phyloP scores from a whole-genome alignment of 2,888 invertebrate genomes.

The Ochropleura plecta region DNA sequence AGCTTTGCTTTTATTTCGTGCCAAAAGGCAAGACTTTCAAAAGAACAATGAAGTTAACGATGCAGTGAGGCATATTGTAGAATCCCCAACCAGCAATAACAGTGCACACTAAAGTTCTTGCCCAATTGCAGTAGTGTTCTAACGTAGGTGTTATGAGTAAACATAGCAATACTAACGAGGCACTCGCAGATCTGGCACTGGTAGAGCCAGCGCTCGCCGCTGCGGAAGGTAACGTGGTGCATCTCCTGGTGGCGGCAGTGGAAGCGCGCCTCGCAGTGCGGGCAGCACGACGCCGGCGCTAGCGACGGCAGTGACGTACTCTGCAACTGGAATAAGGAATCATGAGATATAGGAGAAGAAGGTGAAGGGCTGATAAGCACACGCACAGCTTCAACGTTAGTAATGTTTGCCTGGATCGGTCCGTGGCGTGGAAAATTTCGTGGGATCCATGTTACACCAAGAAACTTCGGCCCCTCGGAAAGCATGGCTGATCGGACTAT shows the following conservation, averaged over 20 bases:
- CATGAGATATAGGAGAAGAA: background rate
- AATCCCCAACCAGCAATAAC: background rate
- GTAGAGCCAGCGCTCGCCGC: conserved; percentile 97
- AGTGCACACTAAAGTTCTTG: background rate
- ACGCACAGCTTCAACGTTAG: no score
- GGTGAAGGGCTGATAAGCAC: background rate
- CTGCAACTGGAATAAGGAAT: conserved; percentile 78
- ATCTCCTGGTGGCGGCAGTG: conserved; percentile 95
- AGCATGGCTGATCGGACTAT: no score
- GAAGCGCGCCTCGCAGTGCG: conserved; percentile 94
- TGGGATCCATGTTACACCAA: no score
- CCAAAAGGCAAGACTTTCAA: background rate
- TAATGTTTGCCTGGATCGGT: no score
- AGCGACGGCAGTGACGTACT: conserved; percentile 87
- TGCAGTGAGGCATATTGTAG: background rate
- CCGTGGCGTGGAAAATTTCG: no score
- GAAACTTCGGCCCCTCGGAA: no score
- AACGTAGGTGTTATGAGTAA: background rate
- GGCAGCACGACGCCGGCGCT: conserved; percentile 93
- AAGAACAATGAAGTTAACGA: background rate
- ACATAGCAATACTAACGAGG: conserved; percentile 90
- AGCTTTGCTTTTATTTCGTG: background rate
- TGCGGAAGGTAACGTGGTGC: conserved; percentile 93
- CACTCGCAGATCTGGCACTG: conserved; percentile 98
- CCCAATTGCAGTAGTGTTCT: background rate